A percentile compares a stretch with the other conserved stretches of the same genome.
Evolutionary conservation across 2,113 vertebrate genomes (phyloP).

Genomic region (Heteronetta atricapilla): DNA sequence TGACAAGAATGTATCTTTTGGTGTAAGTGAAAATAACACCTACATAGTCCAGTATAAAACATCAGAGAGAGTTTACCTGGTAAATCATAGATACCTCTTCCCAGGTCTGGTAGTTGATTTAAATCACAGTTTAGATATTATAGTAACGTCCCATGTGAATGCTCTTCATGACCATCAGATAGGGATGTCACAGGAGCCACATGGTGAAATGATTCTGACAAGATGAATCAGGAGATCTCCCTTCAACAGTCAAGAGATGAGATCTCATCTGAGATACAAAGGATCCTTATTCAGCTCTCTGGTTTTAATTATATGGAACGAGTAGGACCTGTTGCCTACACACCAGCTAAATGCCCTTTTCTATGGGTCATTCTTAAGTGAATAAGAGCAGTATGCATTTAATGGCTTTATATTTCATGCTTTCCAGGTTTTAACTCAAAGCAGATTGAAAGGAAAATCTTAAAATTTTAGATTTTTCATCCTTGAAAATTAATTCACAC

Average conservation of each 20-base stretch:
- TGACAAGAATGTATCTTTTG: background rate
- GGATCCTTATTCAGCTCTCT: background rate
- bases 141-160: background rate
- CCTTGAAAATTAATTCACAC: background rate
- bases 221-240: background rate
- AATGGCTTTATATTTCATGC: background rate
- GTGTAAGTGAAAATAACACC: background rate
- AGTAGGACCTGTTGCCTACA: background rate
- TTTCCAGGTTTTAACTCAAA: background rate
- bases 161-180: background rate
- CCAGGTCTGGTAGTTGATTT: background rate
- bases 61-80: background rate
- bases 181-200: background rate
- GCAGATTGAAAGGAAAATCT: background rate
- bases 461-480: background rate
- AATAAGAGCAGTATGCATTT: background rate
- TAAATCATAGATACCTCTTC: background rate
- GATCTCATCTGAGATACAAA: background rate
- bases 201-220: background rate
- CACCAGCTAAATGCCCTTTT: background rate
- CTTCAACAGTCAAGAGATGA: background rate
- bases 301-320: background rate
- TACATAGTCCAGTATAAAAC: background rate
- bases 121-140: background rate
- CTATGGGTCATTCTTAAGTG: background rate